Evolutionary conservation across 2,797 vertebrate genomes (phyloP), one percentile per base, ranked within the genome.

Genomic region (Paramormyrops hopkinsi): DNA sequence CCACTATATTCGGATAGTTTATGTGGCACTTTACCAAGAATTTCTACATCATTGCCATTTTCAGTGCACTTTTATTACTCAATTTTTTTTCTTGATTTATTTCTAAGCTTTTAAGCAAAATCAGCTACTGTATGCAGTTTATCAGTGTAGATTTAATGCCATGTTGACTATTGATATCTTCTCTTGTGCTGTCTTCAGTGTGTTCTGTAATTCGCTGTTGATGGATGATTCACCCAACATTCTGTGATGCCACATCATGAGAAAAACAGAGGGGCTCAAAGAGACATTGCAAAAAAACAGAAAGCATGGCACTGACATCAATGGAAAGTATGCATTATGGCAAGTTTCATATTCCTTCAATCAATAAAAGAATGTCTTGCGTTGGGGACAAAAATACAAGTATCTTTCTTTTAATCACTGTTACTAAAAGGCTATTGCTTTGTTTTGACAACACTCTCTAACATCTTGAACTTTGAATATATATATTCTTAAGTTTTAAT

Each of bases 371-470:
- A 62, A 8, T 46, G 19, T 9, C 53, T 79, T 9, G 12, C 11
- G 6, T 86, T 82, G 53, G 4, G 29, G 76, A 48, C 53, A 44
- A 62, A 22, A 82, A 88, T 56, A 76, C 37, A 87, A 53, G 19
- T 73, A 86, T 89, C 22, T 73, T 51, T 33, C 22, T 69, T 86
- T 86, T 11, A 62, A 51, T 89, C 17, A 54, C 83, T 41, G 12
- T 17, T 76, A 44, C 46, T 33, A 69, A 88, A 73, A 73, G 59
- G 62, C 48, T 85, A 69, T n/a, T 79, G 65, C 76, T 37, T 29
- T 37, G 62, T 41, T 89, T 54, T 14, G 54, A 86, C 59, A 48
- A 69, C 17, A 50, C 69, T 89, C 46, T 89, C 17, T 44, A 79
- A 41, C 5, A 44, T 37, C 50, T 29, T 46, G n/a, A 51, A 33